Evolutionary conservation across 2,113 vertebrate genomes (phyloP).

Genomic region (Ifrita kowaldi): DNA sequence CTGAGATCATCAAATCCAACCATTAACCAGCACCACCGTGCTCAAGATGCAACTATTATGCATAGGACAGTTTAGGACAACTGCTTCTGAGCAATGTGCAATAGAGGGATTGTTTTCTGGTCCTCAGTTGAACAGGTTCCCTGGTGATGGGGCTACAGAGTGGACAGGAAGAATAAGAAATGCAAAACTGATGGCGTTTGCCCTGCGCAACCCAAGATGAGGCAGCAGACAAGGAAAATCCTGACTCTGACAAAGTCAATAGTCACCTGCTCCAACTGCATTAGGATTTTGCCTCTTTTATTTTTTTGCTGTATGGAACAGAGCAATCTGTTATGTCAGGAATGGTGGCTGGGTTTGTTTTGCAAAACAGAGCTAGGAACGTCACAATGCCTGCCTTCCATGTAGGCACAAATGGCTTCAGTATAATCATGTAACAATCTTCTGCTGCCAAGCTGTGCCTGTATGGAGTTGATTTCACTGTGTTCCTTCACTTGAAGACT

Average conservation of each 20-base stretch:
- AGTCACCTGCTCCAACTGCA: neutral
- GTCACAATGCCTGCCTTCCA: neutral
- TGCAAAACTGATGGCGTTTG: fast-evolving
- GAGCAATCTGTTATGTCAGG: neutral
- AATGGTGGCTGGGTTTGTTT: neutral
- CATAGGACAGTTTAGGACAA: neutral
- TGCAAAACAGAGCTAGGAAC: neutral
- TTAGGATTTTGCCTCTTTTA: neutral
- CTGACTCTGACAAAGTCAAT: neutral
- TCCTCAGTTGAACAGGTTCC: neutral
- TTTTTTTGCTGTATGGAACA: neutral
- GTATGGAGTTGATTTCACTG: neutral
- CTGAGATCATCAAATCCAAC: neutral
- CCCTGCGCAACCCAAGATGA: fast-evolving
- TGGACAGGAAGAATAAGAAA: neutral
- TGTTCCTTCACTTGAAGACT: neutral
- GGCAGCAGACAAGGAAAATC: neutral
- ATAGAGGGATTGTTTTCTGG: neutral
- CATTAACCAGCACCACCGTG: neutral
- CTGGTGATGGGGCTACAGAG: neutral
- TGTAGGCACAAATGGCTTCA: neutral
- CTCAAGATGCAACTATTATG: neutral
- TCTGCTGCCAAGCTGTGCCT: neutral
- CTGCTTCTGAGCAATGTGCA: neutral
- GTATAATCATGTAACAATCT: neutral